Evolutionary conservation across 2,888 invertebrate species (phyloP).

Genomic region (Scaptomyza parva): DNA sequence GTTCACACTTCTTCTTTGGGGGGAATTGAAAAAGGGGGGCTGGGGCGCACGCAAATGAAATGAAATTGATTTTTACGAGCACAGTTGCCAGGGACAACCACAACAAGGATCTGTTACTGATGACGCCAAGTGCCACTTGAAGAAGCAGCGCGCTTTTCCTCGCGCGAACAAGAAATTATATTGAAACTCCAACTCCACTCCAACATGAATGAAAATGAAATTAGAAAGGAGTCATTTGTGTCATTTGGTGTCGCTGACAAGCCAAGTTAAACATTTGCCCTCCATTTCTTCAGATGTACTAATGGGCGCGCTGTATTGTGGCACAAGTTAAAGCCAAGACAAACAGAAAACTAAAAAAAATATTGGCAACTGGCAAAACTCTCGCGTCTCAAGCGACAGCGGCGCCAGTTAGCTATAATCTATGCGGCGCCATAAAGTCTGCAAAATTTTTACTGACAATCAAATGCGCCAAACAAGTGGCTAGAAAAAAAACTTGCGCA

Average conservation of each 20-base stretch:
- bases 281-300: too few species aligned
- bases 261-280: slow-evolving; percentile 57
- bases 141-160: slow-evolving; percentile 17
- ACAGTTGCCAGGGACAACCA: slow-evolving; percentile 54
- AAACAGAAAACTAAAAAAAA: slow-evolving; percentile 2
- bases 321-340: slow-evolving; percentile 62
- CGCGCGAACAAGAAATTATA: slow-evolving; percentile 71
- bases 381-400: slow-evolving; percentile 22
- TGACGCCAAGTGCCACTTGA: slow-evolving; percentile 64
- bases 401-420: slow-evolving; percentile 82
- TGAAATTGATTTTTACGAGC: slow-evolving; percentile 76
- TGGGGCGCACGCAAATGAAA: slow-evolving; percentile 71
- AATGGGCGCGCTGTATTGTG: slow-evolving; percentile 58
- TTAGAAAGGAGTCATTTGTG: slow-evolving; percentile 50
- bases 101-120: slow-evolving; percentile 57
- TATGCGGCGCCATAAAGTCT: slow-evolving; percentile 82
- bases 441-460: slow-evolving; percentile 79
- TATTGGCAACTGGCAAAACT: slow-evolving; percentile 20
- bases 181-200: too few species aligned
- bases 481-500: slow-evolving; percentile 60
- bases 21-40: slow-evolving; percentile 60
- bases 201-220: slow-evolving; percentile 69
- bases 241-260: slow-evolving; percentile 62
- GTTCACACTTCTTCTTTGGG: slow-evolving; percentile 45
- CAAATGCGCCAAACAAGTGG: slow-evolving; percentile 63